phyloP scores from a whole-genome alignment of 2,113 vertebrate species.

The Nipponia nippon region DNA sequence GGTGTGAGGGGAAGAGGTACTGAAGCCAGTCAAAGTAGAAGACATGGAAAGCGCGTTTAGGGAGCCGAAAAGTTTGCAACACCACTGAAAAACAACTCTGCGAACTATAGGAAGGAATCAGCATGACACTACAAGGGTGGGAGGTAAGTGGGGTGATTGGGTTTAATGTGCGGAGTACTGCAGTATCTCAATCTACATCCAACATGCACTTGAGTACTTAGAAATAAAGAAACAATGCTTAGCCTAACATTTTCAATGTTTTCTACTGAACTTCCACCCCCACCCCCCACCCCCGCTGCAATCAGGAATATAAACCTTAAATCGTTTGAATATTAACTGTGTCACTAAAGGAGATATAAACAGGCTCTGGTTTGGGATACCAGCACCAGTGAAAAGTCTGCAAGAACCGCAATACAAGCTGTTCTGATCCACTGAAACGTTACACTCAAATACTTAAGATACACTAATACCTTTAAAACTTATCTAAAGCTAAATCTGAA shows the following conservation, averaged over 20 bases:
- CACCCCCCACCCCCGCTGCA: accelerated
- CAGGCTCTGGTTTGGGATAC: not conserved
- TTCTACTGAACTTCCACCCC: accelerated
- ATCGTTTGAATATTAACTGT: not conserved
- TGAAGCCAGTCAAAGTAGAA: not conserved
- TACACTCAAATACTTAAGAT: not conserved
- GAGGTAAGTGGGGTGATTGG: not conserved
- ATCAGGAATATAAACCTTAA: not conserved
- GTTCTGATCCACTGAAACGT: not conserved
- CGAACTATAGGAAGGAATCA: not conserved
- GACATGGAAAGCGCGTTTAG: not conserved
- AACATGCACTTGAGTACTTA: not conserved
- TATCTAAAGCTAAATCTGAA: not conserved
- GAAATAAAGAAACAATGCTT: not conserved
- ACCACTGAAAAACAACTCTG: not conserved
- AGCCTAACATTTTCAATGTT: not conserved
- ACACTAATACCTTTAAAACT: not conserved
- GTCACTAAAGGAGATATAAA: not conserved
- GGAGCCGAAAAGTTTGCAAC: not conserved
- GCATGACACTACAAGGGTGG: not conserved
- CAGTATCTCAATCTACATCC: not conserved
- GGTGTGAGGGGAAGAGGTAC: not conserved
- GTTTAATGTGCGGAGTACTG: not conserved
- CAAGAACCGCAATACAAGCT: not conserved
- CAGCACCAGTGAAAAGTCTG: not conserved